These are phyloP conservation scores for Rhynchonycteris naso DNA, from an alignment of 2,797 vertebrate genomes.

Conservation along the genomic window DNA sequence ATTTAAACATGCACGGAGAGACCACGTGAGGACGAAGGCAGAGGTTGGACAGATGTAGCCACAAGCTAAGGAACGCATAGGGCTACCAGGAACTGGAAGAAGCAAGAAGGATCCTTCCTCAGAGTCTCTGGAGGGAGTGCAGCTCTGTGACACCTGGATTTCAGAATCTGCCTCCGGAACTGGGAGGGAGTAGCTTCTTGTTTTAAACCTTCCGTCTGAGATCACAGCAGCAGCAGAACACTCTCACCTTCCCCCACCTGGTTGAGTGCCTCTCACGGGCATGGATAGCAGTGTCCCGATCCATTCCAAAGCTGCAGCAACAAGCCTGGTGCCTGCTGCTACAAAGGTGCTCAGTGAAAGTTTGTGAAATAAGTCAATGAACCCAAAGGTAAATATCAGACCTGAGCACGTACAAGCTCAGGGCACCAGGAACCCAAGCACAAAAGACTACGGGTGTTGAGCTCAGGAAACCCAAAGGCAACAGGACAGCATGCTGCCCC, in stretches of 20 bases:
- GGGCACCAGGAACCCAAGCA: accelerated
- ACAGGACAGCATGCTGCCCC: neutral
- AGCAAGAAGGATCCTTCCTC: neutral
- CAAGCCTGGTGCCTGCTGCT: neutral
- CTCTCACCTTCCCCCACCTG: accelerated
- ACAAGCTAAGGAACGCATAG: accelerated
- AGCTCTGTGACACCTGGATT: neutral
- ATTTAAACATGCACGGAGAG: too few species aligned
- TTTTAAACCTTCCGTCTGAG: accelerated
- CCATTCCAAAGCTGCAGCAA: neutral
- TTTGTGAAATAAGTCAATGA: accelerated
- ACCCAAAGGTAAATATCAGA: neutral
- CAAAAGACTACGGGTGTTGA: neutral
- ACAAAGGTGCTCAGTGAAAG: too few species aligned
- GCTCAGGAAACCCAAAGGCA: neutral
- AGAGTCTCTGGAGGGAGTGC: neutral
- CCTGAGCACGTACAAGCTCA: accelerated
- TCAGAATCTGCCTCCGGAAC: too few species aligned
- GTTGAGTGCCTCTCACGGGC: accelerated
- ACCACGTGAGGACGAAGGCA: accelerated
- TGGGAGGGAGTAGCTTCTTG: too few species aligned
- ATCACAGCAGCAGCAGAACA: neutral
- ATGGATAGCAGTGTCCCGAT: accelerated
- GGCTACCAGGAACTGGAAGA: neutral
- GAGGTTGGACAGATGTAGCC: accelerated